A percentile compares a stretch with the other conserved stretches of the same genome.
Conservation (phyloP, 2,797 vertebrate genomes). For the Chloroceryle inda region DNA sequence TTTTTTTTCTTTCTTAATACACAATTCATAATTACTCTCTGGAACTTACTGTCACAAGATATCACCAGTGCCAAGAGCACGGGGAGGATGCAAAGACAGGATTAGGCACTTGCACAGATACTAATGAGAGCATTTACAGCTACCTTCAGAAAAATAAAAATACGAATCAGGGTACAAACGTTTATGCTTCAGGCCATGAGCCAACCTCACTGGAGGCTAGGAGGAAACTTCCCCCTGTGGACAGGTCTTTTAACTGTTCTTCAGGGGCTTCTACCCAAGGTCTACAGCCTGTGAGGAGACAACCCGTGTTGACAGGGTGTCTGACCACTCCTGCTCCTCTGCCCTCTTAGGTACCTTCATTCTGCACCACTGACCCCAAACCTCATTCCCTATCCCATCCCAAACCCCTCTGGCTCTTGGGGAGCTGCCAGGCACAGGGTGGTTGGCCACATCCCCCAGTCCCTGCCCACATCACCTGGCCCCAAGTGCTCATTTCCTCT, state of each 20-base stretch:
- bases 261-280: neutral
- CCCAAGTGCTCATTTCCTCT: slow-evolving; percentile 31
- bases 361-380: neutral
- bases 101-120: slow-evolving; percentile 14
- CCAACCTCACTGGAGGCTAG: neutral
- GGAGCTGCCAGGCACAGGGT: neutral
- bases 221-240: neutral
- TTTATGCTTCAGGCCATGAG: neutral
- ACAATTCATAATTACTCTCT: slow-evolving; percentile 24
- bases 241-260: neutral
- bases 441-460: fast-evolving
- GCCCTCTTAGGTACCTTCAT: neutral
- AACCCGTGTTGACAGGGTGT: neutral
- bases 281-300: neutral
- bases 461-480: neutral
- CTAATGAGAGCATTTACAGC: neutral
- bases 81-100: slow-evolving; percentile 21
- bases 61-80: slow-evolving; percentile 9
- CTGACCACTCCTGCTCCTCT: neutral
- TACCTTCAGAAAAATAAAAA: slow-evolving; percentile 27
- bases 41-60: slow-evolving; percentile 33
- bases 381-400: neutral
- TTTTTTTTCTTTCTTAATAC: neutral
- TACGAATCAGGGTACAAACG: neutral
- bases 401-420: neutral